phyloP scores from a whole-genome alignment of 92 coral and sea anemone species.

The Epizoanthus stellaris region DNA sequence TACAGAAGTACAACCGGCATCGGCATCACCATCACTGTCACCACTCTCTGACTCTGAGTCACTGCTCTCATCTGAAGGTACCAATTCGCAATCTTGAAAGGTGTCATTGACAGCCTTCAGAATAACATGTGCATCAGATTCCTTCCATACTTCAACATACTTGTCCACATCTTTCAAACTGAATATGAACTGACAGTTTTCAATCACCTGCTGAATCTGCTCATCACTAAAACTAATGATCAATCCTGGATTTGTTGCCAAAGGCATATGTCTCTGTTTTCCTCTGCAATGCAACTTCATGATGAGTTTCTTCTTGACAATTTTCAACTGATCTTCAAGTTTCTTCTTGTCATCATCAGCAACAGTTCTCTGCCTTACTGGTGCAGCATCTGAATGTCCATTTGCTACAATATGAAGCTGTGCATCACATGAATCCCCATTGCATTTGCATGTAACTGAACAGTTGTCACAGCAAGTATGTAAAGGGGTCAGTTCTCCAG shows the following conservation, averaged over 20 bases:
- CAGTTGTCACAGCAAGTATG: constrained; percentile 52
- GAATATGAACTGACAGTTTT: constrained; percentile 33
- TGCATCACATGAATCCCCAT: neutral
- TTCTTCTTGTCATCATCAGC: neutral
- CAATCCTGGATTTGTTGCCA: constrained; percentile 17
- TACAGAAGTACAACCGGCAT: too few species aligned
- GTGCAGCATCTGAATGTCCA: constrained; percentile 10
- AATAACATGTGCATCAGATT: neutral
- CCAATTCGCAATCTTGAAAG: too few species aligned
- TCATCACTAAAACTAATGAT: constrained; percentile 54
- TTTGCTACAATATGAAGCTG: constrained; percentile 11
- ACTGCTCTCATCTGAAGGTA: too few species aligned
- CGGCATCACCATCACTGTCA: too few species aligned
- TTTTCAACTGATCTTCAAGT: neutral
- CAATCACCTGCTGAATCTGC: constrained; percentile 52
- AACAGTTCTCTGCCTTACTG: constrained; percentile 8
- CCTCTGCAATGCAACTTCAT: neutral
- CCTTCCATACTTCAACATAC: constrained; percentile 20
- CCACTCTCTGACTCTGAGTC: too few species aligned
- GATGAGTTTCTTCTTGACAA: constrained; percentile 2
- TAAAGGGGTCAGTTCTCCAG: neutral
- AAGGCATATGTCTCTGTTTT: neutral
- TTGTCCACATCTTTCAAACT: constrained; percentile 44
- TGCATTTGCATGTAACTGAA: neutral
- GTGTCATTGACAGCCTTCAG: neutral